Base-by-base conservation (phyloP, 2,888 invertebrate species). In the Trachelus troglodyta region DNA sequence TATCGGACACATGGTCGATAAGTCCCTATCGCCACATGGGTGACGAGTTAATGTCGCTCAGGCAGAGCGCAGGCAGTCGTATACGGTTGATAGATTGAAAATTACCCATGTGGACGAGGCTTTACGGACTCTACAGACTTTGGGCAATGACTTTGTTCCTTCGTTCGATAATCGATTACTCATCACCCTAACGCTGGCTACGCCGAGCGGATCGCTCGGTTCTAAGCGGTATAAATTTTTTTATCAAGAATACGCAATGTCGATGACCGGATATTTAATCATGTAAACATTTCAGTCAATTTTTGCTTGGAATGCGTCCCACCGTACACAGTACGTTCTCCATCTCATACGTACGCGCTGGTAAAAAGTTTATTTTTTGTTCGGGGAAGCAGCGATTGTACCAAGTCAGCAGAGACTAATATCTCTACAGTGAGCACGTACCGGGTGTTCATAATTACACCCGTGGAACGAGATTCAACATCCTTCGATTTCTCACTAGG, bases 41-140 rank as follows among this genome's bases (percentile, higher is more conserved):
- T 74, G 81, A 82, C 82, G 75, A 77, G 75, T 80, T 77, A 82
- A 81, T 82, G 81, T 82, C 74, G 74, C 34, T 31, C 76, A 34
- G 56, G 56, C 75, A 75, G 40, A 15, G 40, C 40, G 0, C 40
- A 56, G 23, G 23, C 23, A 56, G 56, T 56, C 9, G 2, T 56
- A 9, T 9, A 56, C 23, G 56, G 15, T 9, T 23, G 23, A 23
- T 9, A 56, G 56, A 56, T 23, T 9, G 56, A 23, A 15, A 56
- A 56, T 23, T 23, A 15, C 9, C 1, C 56, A 23, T 56, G 56
- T 56, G 56, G 23, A 56, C 23, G 56, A 56, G 23, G 23, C 56
- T 56, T 56, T 23, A 56, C 1, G 56, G 23, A 23, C 56, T 9
- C 2, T 56, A 56, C 2, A 6, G 56, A 15, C 56, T 56, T 56